Evolutionary conservation across 2,888 invertebrate species (phyloP), one percentile per base, ranked within the genome.

Genomic region (Drosophila acutilabella): DNA sequence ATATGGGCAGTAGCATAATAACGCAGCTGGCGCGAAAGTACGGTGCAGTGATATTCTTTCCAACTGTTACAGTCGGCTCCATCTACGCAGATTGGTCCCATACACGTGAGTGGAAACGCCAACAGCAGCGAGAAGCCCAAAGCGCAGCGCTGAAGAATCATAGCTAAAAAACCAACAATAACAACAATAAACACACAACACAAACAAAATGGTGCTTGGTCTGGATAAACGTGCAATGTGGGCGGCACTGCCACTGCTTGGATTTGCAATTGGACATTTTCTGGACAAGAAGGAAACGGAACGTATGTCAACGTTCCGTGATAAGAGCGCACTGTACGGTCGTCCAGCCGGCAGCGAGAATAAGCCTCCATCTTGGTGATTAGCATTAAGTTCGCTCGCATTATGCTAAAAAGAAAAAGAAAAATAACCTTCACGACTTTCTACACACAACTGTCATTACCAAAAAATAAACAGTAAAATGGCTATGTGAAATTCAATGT

Each of bases 241-340:
- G 92, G 82, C 92, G 1, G 89, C 91, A 0, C 41, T 96, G 0
- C 96, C 96, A 0, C 0, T 94, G 0, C 78, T 93, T 30, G 95
- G 95, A 0, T 94, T 90, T 77, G 88, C 92, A 1, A 68, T 96
- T 57, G 97, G 97, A 1, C 93, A 93, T 82, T 95, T 91, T 75
- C 80, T 97, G 58, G 96, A 97, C 89, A 92, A 93, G 5, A 93
- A 94, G 79, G 96, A 97, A 93, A 95, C 95, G 0, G 93, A 95
- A 67, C 94, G 96, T 60, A 94, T 96, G 95, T 93, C 94, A 0
- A 92, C 92, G 77, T 97, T 95, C 91, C 94, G 97, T 67, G 97
- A 97, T 90, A 97, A 96, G 90, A 97, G 97, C 87, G 94, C 95
- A 52, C 92, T 97, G 41, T 97, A 95, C 90, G 96, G 96, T 20